Evolutionary conservation across 2,797 vertebrate genomes (phyloP).

Genomic region (Microcaecilia unicolor): DNA sequence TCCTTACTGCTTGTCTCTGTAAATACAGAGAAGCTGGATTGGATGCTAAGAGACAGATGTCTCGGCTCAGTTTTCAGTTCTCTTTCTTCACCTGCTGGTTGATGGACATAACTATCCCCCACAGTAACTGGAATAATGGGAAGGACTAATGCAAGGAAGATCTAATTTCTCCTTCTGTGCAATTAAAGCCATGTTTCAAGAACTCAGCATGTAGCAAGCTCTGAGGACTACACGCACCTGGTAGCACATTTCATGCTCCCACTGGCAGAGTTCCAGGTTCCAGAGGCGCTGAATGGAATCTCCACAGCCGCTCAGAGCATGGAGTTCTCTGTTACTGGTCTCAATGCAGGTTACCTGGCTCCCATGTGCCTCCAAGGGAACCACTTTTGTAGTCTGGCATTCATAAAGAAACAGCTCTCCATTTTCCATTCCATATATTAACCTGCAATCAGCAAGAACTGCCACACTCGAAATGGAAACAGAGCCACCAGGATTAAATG

Average conservation of each 20-base stretch:
- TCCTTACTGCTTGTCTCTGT: too few species aligned
- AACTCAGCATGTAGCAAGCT: too few species aligned
- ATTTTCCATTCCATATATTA: slow-evolving; percentile 49
- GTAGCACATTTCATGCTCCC: slow-evolving; percentile 64
- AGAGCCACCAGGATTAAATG: slow-evolving; percentile 43
- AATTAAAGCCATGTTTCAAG: too few species aligned
- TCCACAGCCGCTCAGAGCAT: slow-evolving; percentile 56
- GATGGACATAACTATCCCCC: too few species aligned
- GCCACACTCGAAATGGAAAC: slow-evolving; percentile 47
- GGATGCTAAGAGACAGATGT: too few species aligned
- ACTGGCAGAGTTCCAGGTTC: slow-evolving; percentile 49
- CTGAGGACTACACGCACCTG: too few species aligned
- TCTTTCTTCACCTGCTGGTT: too few species aligned
- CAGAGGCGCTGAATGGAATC: slow-evolving; percentile 64
- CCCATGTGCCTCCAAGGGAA: slow-evolving; percentile 53
- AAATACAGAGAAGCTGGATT: too few species aligned
- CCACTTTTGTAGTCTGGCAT: slow-evolving; percentile 18
- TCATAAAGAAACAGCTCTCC: slow-evolving; percentile 47
- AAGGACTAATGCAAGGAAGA: too few species aligned
- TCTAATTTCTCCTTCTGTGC: too few species aligned
- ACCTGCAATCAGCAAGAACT: slow-evolving; percentile 32
- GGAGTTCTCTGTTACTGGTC: slow-evolving; percentile 49
- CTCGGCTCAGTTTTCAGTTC: too few species aligned
- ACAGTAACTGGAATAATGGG: too few species aligned
- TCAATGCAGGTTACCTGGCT: slow-evolving; percentile 57